Base-by-base conservation (phyloP, 1,140 invertebrate species). In the Anoplophora glabripennis region DNA sequence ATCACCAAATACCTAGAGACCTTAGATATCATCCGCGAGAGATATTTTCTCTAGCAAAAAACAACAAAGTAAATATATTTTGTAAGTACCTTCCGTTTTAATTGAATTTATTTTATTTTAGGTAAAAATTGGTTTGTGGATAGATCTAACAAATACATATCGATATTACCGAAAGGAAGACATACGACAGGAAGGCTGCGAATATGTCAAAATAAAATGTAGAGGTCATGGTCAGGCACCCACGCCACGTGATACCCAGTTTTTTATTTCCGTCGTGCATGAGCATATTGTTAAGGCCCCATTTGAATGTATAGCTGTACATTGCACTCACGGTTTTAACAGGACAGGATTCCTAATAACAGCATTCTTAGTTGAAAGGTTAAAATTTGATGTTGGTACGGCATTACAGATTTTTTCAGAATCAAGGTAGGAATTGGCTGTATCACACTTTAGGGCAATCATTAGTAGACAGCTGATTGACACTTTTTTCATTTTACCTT, bases 281-380 rank as follows among this genome's bases (percentile, higher is more conserved):
- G 84, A 84, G 45, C 96, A 93, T 65, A 86, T 94, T 28, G 76
- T 78, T 11, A 80, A 91, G 65, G 78, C 88, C 75, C 92, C 93
- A 3, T 73, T 90, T 53, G 83, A 93, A 65, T 78, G 87, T 12
- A 89, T 96, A 63, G 93, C 87, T 44, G 89, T 99, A 33, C 97
- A 99, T 75, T 99, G 97, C 73, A 99, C 97, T 0, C 97, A 99
- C 80, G 97, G 97, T 0, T 99, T 98, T 72, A 99, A 99, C 76
- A 81, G 97, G 66, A 98, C 94, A 14, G 97, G 92, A 1, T 99
- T 98, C 75, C 79, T 99, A 0, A 90, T 99, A 47, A 84, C 88
- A 44, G 87, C 92, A 1, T 99, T 91, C 76, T 81, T 99, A 67
- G 89, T 98, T 4, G 86, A 94, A 78, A 81, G 85, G 56, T 76